phyloP scores from a whole-genome alignment of 2,888 invertebrate genomes.

The Megastigmus dorsalis region DNA sequence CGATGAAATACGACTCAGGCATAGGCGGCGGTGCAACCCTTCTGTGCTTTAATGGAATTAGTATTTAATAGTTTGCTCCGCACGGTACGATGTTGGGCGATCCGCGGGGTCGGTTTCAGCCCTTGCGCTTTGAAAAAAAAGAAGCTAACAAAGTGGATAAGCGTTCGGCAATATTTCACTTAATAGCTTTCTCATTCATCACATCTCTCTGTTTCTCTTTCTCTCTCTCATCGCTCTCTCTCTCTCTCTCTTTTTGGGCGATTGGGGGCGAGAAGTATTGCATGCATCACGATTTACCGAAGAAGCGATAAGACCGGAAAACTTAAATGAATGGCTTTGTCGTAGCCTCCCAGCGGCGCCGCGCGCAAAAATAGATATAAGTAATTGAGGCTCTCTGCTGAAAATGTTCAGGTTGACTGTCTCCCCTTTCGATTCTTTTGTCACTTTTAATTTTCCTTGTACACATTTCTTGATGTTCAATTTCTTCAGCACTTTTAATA shows the following conservation, averaged over 20 bases:
- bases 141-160: constrained; percentile 53
- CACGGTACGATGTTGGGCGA: too few relatives aligned
- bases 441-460: too few relatives aligned
- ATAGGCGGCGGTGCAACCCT: constrained; percentile 67
- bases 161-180: constrained; percentile 54
- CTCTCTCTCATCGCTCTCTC: constrained; percentile 3
- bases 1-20: constrained; percentile 70
- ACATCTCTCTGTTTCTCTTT: constrained; percentile 27
- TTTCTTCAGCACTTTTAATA: too few relatives aligned
- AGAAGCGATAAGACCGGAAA: constrained; percentile 50
- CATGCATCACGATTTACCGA: constrained; percentile 50
- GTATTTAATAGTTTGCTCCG: constrained; percentile 70
- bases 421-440: too few relatives aligned
- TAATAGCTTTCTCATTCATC: constrained; percentile 55
- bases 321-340: constrained; percentile 48
- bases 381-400: constrained; percentile 29
- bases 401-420: too few relatives aligned
- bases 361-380: constrained; percentile 33
- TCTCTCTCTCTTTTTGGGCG: too few relatives aligned
- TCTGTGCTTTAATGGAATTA: constrained; percentile 74
- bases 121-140: too few relatives aligned
- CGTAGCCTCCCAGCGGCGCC: not conserved
- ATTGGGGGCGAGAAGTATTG: constrained; percentile 10
- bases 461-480: too few relatives aligned
- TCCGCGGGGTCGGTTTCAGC: constrained; percentile 4